Evolutionary conservation across 92 coral and sea anemone genomes (phyloP).

Genomic region (Bergia puertoricense): DNA sequence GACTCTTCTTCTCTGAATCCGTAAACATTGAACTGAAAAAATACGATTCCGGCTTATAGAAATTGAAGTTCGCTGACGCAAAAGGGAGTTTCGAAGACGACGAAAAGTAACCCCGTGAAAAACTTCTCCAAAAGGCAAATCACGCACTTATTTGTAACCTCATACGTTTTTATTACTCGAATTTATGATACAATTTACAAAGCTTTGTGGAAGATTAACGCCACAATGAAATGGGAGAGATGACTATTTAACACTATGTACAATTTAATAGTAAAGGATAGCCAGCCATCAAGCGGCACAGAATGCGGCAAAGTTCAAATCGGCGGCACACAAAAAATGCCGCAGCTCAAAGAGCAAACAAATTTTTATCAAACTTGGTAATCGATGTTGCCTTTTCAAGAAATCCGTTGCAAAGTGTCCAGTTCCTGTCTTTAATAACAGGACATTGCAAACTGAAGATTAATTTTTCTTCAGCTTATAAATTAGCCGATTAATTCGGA

Average conservation of each 20-base stretch:
- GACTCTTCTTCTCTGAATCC: background rate
- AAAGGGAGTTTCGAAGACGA: background rate
- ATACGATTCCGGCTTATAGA: background rate
- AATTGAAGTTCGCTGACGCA: background rate
- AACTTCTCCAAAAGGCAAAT: background rate
- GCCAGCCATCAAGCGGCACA: background rate
- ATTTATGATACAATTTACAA: constrained; percentile 44
- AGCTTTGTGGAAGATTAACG: constrained; percentile 33
- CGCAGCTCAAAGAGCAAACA: background rate
- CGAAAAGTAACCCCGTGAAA: background rate
- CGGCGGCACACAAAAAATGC: constrained; percentile 7
- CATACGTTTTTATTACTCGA: constrained; percentile 25
- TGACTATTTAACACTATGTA: constrained; percentile 35
- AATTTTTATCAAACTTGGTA: background rate
- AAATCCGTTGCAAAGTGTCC: constrained; percentile 5
- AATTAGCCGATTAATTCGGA: constrained; percentile 65
- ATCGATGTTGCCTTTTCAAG: constrained; percentile 1
- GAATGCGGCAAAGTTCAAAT: constrained; percentile 3
- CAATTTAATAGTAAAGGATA: constrained; percentile 11
- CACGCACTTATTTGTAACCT: constrained; percentile 4
- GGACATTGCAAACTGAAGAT: constrained; percentile 16
- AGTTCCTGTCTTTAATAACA: constrained; percentile 8
- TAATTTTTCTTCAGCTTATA: constrained; percentile 50
- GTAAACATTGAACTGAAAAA: background rate
- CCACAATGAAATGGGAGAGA: constrained; percentile 32